These are phyloP conservation scores for Neomicropteryx cornuta DNA, from an alignment of 1,140 invertebrate genomes.

Conservation along the genomic window DNA sequence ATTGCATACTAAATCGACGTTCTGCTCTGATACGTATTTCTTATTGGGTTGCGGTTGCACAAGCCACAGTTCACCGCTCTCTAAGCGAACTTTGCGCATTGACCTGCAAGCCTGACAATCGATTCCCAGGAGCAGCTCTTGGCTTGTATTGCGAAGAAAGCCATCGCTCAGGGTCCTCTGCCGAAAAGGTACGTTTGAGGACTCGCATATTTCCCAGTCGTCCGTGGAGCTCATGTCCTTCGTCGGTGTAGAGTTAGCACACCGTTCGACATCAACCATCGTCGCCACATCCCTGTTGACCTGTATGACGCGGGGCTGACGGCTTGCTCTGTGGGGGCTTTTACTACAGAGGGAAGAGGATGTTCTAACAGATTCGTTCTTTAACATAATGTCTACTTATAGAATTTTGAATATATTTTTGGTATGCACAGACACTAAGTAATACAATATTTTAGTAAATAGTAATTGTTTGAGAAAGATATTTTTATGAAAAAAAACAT, in stretches of 20 bases:
- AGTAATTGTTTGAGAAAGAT: no score
- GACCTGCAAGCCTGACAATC: constrained; percentile 33
- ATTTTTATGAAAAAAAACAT: no score
- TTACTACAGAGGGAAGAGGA: no score
- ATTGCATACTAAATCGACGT: constrained; percentile 35
- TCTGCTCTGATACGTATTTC: constrained; percentile 27
- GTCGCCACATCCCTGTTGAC: constrained; percentile 38
- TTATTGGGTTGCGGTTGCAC: constrained; percentile 27
- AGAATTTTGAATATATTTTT: no score
- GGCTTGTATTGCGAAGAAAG: constrained; percentile 37
- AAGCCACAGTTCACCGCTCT: constrained; percentile 6
- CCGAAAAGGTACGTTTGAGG: constrained; percentile 23
- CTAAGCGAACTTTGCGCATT: constrained; percentile 15
- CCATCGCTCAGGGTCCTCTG: constrained; percentile 37
- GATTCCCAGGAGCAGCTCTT: constrained; percentile 34
- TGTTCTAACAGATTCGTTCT: no score
- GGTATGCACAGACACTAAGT: no score
- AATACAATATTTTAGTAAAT: no score
- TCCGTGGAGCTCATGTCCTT: constrained; percentile 14
- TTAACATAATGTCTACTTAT: no score
- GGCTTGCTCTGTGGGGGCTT: constrained; percentile 28
- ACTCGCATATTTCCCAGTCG: constrained; percentile 18
- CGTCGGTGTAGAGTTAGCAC: constrained; percentile 16
- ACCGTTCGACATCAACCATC: constrained; percentile 30
- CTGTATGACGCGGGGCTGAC: constrained; percentile 34